Evolutionary conservation across 2,888 invertebrate species (phyloP), one percentile per base, ranked within the genome.

Genomic region (Drosophila lacicola): DNA sequence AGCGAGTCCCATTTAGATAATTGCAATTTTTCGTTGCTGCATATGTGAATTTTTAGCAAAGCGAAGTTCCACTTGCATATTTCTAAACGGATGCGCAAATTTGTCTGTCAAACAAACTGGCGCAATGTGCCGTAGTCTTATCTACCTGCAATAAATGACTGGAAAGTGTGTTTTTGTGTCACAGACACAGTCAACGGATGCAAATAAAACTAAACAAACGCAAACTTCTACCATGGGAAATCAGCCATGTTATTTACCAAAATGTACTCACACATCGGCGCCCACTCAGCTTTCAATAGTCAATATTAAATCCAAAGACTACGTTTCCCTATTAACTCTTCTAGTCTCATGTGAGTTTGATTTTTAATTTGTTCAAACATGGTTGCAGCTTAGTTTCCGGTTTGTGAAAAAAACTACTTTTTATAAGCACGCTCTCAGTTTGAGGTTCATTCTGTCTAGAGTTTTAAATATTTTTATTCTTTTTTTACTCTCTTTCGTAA

Each of bases 1-100:
- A 69, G 58, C 58, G 64, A 62, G 56, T 75, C 78, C 82, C 85
- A 89, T 88, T 80, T 80, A 82, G 71, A 88, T 86, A 89, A 86
- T 89, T 89, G 85, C 76, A 71, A 71, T 72, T 78, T 80, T 75
- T 42, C 29, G 51, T 45, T 50, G 69, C 25, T 36, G 25, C 55
- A 36, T 21, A 36, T 45, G 45, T 17, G 36, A 37, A 25, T 25
- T 45, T 14, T 25, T 5, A 14, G 70, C 69, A 77, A 78, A 78
- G 70, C 78, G 58, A 67, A 29, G 65, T 74, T 55, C 50, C 81
- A 70, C 73, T 84, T 78, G 75, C 65, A 75, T 78, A 73, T 84
- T 85, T 89, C 88, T 76, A 82, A 82, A 69, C 69, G 86, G 47
- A 68, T 86, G 85, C 82, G 78, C 88, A 89, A 81, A 72, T 87